A percentile compares a stretch with the other conserved stretches of the same genome.
Evolutionary conservation across 2,113 vertebrate species (phyloP).

Genomic region (Cnemophilus loriae): DNA sequence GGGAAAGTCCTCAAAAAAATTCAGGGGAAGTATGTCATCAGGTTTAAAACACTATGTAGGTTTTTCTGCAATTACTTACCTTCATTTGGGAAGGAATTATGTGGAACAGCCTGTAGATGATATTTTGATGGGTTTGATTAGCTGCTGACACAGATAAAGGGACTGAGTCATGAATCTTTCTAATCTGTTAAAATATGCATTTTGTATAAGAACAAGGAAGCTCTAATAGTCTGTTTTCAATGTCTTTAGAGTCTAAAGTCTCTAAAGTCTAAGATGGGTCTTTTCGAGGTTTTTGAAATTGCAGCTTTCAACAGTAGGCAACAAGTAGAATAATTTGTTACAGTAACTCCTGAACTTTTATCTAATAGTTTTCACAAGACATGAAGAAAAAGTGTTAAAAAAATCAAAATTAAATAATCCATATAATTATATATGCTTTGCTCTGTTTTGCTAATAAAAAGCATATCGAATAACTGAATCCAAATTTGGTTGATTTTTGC

Average conservation of each 20-base stretch:
- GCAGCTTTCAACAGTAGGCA: slow-evolving; percentile 40
- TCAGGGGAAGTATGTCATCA: neutral
- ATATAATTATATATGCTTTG: neutral
- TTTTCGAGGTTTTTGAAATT: slow-evolving; percentile 46
- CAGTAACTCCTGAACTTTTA: slow-evolving; percentile 23
- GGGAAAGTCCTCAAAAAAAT: neutral
- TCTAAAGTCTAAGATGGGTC: slow-evolving; percentile 50
- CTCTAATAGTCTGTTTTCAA: slow-evolving; percentile 28
- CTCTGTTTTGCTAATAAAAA: neutral
- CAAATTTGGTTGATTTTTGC: neutral
- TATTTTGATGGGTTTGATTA: slow-evolving; percentile 68
- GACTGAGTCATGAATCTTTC: slow-evolving; percentile 44
- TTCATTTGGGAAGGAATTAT: slow-evolving; percentile 37
- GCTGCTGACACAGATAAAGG: slow-evolving; percentile 47
- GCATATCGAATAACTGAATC: neutral
- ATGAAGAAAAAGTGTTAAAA: neutral
- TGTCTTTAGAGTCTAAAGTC: slow-evolving; percentile 34
- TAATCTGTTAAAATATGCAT: slow-evolving; percentile 32
- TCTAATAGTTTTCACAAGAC: slow-evolving; percentile 19
- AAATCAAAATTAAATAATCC: neutral
- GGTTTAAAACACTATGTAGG: neutral
- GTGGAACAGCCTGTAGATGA: neutral
- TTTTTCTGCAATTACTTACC: slow-evolving; percentile 50
- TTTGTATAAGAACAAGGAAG: slow-evolving; percentile 60
- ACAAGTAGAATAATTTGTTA: slow-evolving; percentile 52